phyloP scores from a whole-genome alignment of 2,888 invertebrate genomes.

The Pristionchus exspectatus region DNA sequence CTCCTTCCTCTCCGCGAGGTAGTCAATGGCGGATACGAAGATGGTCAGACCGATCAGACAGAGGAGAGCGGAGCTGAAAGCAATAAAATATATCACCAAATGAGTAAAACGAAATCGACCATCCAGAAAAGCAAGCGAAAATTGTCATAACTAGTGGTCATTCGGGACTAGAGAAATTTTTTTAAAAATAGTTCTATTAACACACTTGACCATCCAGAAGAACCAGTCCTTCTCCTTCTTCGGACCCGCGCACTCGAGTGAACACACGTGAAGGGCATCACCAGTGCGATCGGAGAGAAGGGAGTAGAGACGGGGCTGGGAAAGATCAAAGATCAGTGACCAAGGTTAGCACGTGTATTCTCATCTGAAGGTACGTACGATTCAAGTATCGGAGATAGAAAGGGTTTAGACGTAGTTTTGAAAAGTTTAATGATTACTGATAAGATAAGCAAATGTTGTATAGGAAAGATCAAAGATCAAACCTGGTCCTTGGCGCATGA shows the following conservation, averaged over 20 bases:
- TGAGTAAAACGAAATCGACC: no score
- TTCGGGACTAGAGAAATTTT: no score
- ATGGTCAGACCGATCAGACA: not conserved
- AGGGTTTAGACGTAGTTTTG: not conserved
- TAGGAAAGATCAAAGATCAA: not conserved
- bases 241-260: slow-evolving; percentile 24
- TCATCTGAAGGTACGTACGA: no score
- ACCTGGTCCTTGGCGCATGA: slow-evolving; percentile 35
- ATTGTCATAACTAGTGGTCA: no score
- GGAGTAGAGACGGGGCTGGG: slow-evolving; percentile 33
- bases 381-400: not conserved
- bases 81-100: no score
- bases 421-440: no score
- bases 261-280: slow-evolving; percentile 30
- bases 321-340: slow-evolving; percentile 5
- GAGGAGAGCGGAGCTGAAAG: slow-evolving; percentile 9
- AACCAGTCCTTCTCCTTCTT: slow-evolving; percentile 46
- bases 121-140: no score
- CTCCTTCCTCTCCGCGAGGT: slow-evolving; percentile 12
- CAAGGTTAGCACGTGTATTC: no score
- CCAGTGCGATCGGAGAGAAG: slow-evolving; percentile 5
- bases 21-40: slow-evolving; percentile 41
- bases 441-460: not conserved
- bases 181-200: not conserved
- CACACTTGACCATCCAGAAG: slow-evolving; percentile 52